Conservation (phyloP, 2,113 vertebrate genomes). For the Hippocampus guttulatus region DNA sequence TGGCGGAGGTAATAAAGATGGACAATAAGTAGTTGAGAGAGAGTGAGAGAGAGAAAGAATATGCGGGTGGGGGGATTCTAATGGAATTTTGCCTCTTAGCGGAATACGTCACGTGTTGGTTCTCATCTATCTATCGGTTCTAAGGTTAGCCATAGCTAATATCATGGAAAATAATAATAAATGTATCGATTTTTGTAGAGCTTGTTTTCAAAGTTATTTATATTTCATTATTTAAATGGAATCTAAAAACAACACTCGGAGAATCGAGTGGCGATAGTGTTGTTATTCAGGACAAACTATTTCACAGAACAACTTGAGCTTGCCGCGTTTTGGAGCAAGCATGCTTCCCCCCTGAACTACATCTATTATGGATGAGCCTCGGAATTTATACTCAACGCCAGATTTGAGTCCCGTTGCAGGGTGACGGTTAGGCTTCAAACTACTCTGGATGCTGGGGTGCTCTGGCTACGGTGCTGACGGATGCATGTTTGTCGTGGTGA, state of each 20-base stretch:
- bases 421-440: neutral
- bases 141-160: neutral
- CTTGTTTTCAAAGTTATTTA: too few species aligned
- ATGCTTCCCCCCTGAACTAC: neutral
- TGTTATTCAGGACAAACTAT: neutral
- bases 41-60: neutral
- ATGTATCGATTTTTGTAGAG: too few species aligned
- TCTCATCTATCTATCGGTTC: neutral
- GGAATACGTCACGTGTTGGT: neutral
- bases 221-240: neutral
- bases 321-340: neutral
- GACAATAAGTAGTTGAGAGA: neutral
- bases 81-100: neutral
- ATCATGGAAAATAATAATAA: too few species aligned
- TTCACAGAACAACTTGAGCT: neutral
- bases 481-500: neutral
- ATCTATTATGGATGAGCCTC: slow-evolving; percentile 2
- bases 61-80: neutral
- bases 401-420: neutral
- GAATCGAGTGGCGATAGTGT: neutral
- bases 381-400: neutral
- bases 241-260: neutral
- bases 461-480: too few species aligned
- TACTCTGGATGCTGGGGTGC: neutral
- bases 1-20: neutral